A percentile compares a stretch with the other conserved stretches of the same genome.
Evolutionary conservation across 2,888 invertebrate genomes (phyloP).

Genomic region (Pogonocherus hispidulus): DNA sequence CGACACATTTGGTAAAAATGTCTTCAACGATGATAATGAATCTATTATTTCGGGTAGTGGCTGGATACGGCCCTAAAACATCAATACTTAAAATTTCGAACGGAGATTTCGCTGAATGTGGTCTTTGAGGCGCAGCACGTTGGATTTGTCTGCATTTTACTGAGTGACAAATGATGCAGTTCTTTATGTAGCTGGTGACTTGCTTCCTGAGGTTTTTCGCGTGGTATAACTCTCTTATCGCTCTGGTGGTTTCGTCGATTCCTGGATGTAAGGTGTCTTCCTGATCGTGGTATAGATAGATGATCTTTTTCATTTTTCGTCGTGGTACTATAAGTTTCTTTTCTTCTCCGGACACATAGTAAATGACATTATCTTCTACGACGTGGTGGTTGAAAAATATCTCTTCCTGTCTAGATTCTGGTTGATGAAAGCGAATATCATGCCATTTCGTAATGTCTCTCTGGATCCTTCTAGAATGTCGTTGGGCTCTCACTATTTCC

Average conservation of each 20-base stretch:
- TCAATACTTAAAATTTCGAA: slow-evolving; percentile 5
- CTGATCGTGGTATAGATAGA: background rate
- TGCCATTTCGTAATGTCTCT: background rate
- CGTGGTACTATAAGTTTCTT: slow-evolving; percentile 6
- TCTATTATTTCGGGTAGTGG: background rate
- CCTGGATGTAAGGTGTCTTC: too few relatives aligned
- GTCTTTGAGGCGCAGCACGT: background rate
- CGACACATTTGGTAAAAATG: slow-evolving; percentile 26
- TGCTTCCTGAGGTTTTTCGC: too few relatives aligned
- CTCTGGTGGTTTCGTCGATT: too few relatives aligned
- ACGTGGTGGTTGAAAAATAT: background rate
- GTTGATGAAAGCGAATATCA: background rate
- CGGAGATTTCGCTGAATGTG: background rate
- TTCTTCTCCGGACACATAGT: background rate
- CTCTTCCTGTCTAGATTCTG: background rate
- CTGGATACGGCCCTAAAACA: slow-evolving; percentile 15
- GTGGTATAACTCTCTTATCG: too few relatives aligned
- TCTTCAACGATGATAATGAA: slow-evolving; percentile 30
- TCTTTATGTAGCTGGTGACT: background rate
- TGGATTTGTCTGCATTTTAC: too few relatives aligned
- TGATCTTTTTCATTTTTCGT: background rate
- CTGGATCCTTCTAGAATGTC: background rate
- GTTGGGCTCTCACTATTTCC: background rate
- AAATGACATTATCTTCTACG: background rate
- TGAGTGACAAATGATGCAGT: background rate